These are phyloP conservation scores for Eremobia ochroleuca DNA, from an alignment of 2,888 invertebrate species.

Conservation along the genomic window DNA sequence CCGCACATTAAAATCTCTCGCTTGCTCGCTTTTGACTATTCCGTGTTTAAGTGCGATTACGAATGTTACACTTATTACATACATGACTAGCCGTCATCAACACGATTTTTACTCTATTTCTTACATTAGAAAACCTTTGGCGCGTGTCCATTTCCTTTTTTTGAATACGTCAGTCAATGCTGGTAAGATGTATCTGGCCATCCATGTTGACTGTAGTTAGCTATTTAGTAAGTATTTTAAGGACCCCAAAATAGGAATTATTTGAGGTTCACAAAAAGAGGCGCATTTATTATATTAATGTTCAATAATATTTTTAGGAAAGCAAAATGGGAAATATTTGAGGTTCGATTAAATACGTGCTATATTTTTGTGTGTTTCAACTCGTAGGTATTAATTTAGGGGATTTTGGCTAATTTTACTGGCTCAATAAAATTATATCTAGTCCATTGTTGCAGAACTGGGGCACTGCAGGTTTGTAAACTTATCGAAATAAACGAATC, in stretches of 20 bases:
- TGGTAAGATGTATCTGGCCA: neutral
- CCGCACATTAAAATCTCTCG: constrained; percentile 41
- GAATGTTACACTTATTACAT: constrained; percentile 62
- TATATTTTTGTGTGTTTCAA: neutral
- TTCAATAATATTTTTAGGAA: neutral
- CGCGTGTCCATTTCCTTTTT: constrained; percentile 63
- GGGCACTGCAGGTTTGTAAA: neutral
- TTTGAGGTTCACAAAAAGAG: neutral
- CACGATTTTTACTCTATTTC: constrained; percentile 67
- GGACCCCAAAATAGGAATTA: neutral
- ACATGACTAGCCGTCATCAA: constrained; percentile 73
- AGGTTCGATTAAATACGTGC: neutral
- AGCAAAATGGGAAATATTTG: neutral
- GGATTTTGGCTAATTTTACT: no score
- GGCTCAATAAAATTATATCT: neutral
- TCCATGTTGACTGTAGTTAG: neutral
- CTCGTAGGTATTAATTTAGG: neutral
- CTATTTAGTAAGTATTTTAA: neutral
- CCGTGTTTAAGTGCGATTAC: constrained; percentile 64
- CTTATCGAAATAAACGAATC: neutral
- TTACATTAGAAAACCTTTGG: constrained; percentile 68
- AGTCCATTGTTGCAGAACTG: neutral
- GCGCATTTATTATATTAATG: neutral
- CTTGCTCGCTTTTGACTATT: constrained; percentile 55
- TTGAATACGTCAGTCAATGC: constrained; percentile 22